Base-by-base conservation (phyloP, 2,888 invertebrate species). In the Scaptodrosophila latifasciaeformis region DNA sequence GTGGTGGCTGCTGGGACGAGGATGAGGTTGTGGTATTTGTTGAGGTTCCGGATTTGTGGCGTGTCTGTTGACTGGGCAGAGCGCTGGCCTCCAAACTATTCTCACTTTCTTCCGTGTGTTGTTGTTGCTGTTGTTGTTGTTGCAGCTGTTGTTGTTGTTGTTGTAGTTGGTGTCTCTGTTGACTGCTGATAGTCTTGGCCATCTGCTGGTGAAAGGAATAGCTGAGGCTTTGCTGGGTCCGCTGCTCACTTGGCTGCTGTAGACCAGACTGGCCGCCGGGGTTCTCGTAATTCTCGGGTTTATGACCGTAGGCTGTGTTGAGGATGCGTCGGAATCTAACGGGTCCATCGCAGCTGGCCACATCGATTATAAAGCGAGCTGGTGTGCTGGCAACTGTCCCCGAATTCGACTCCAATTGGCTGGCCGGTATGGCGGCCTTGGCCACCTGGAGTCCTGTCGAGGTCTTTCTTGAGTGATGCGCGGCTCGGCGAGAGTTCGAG, bases 271-370 rank as follows among this genome's bases (percentile, higher is more conserved):
- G n/a, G n/a, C 7, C n/a, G 40, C 18, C 13, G 24, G 12, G 7
- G 34, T 39, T 2, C 42, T 46, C 53, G 12, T 54, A 29, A 0
- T 55, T 77, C 60, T 75, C 88, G 70, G 88, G 88, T 84, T 60
- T 87, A 30, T 84, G 84, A 2, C 86, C 90, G 87, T 95, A 96
- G 54, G 94, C 93, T 45, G 90, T 91, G 87, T 96, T 96, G 1
- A 95, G 87, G 2, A 96, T 94, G 1, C 96, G 89, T 71, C 94
- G 93, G 86, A 96, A 93, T 19, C 92, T 89, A 0, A 96, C 95
- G 0, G 96, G 96, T 0, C 96, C 96, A 85, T 96, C 96, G 85
- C 96, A 96, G 61, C 93, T 95, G 0, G 96, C 96, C n/a, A 96
- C 90, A 85, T 96, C 96, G 57, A 94, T 87, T 1, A 95, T 91